Conservation (phyloP, 2,888 invertebrate species). For the Ceramica pisi region DNA sequence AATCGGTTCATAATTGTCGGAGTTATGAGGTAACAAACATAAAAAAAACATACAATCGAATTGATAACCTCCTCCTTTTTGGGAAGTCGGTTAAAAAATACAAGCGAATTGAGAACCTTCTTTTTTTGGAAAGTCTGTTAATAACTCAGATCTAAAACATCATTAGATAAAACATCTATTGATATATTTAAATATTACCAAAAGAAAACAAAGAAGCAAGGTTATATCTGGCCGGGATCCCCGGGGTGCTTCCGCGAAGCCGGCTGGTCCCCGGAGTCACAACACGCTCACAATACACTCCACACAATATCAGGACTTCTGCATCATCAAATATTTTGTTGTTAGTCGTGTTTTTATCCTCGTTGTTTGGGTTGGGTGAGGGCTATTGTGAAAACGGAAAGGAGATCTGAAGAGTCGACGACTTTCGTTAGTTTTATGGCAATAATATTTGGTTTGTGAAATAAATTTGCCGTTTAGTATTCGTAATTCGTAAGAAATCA, state of each 20-base stretch:
- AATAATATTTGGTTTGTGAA: too few relatives aligned
- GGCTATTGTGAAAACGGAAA: constrained; percentile 4
- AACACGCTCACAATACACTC: constrained; percentile 37
- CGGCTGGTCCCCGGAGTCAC: constrained; percentile 15
- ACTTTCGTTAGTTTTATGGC: background rate
- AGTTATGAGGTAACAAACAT: too few relatives aligned
- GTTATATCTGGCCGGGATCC: constrained; percentile 24
- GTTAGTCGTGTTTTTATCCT: constrained; percentile 37
- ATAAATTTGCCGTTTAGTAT: too few relatives aligned
- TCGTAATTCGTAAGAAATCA: too few relatives aligned
- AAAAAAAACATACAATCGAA: too few relatives aligned
- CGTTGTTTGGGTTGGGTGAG: background rate
- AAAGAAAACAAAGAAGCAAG: constrained; percentile 20
- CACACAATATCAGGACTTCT: constrained; percentile 45
- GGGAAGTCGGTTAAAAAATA: too few relatives aligned
- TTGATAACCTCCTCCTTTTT: too few relatives aligned
- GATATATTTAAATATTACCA: background rate
- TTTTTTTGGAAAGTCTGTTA: too few relatives aligned
- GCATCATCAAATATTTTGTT: constrained; percentile 53
- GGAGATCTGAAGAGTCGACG: background rate
- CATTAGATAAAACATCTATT: background rate
- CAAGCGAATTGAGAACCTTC: too few relatives aligned
- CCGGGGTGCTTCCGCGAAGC: constrained; percentile 34
- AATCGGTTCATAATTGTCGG: too few relatives aligned
- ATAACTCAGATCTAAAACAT: background rate